Conservation (phyloP, 2,888 invertebrate genomes). For the Caenorhabditis zanzibari region DNA sequence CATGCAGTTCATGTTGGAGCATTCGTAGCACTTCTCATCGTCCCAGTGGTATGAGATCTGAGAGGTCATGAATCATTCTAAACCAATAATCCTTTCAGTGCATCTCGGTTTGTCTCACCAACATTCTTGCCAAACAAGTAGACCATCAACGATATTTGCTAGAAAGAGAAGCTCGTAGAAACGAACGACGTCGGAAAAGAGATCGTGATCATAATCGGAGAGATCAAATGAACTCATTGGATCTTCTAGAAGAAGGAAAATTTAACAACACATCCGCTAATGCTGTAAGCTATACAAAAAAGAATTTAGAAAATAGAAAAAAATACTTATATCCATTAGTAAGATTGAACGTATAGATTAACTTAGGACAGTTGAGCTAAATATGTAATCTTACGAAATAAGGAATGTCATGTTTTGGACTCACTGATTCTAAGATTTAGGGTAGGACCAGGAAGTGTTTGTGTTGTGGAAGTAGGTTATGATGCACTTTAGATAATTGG, state of each 20-base stretch:
- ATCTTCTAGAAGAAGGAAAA: slow-evolving; percentile 67
- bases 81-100: slow-evolving; percentile 74
- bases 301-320: neutral
- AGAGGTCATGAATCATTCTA: neutral
- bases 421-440: neutral
- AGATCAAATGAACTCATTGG: slow-evolving; percentile 58
- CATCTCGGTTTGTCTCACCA: slow-evolving; percentile 81
- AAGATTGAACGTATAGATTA: slow-evolving; percentile 7
- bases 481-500: too few relatives aligned
- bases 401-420: slow-evolving; percentile 26
- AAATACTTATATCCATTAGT: slow-evolving; percentile 26
- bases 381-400: neutral
- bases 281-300: slow-evolving; percentile 25
- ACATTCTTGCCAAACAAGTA: slow-evolving; percentile 83
- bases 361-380: slow-evolving; percentile 27
- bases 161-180: slow-evolving; percentile 80
- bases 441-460: neutral
- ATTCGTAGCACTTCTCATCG: slow-evolving; percentile 80
- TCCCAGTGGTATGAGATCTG: slow-evolving; percentile 79
- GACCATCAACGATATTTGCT: slow-evolving; percentile 83
- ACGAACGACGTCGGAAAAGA: slow-evolving; percentile 77
- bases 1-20: slow-evolving; percentile 83
- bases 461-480: too few relatives aligned
- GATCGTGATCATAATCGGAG: slow-evolving; percentile 68
- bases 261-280: slow-evolving; percentile 54